Base-by-base conservation (phyloP, 2,888 invertebrate genomes). In the Neocrepidodera transversa region DNA sequence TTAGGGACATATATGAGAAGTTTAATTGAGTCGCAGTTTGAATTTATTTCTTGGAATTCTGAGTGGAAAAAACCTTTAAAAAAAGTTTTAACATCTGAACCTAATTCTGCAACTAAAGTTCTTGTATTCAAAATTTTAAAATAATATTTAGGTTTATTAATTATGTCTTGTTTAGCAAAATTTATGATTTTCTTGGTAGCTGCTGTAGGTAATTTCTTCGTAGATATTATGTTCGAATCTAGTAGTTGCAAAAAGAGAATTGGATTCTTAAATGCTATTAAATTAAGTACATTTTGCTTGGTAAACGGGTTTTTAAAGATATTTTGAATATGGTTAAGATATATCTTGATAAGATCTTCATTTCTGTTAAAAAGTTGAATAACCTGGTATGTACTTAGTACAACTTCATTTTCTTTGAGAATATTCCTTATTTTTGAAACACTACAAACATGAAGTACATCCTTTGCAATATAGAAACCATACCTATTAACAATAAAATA, bases 401-500 rank as follows among this genome's bases (percentile, higher is more conserved):
- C 40, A 0, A 65, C 26, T 18, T 51, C 48, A 17, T 65, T 16
- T 8, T 61, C 58, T 20, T 16, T 42, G 8, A 66, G 16, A 20
- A 63, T 16, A 8, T 10, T 38, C 17, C 13, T 38, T 18, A 68
- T 66, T 63, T 67, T 71, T 5, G 38, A 11, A 32, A 45, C 23
- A 51, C 62, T 62, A 28, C 71, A 69, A 49, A 59, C 53, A 28
- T 64, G 60, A 5, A 69, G 40, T 14, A 68, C 30, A 10, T 58
- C 32, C 18, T 61, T 28, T 13, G 69, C 69, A 30, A 54, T 45
- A 28, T 26, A 58, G 20, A 58, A 5, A 8, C 69, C 71, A 64
- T 71, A 71, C 32, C 67, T 67, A n/a, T n/a, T n/a, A 13, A 42
- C 48, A 65, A 56, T 43, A n/a, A 36, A 59, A 36, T n/a, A 17